Evolutionary conservation across 2,888 invertebrate genomes (phyloP).

Genomic region (Aspidiotus rigidus): DNA sequence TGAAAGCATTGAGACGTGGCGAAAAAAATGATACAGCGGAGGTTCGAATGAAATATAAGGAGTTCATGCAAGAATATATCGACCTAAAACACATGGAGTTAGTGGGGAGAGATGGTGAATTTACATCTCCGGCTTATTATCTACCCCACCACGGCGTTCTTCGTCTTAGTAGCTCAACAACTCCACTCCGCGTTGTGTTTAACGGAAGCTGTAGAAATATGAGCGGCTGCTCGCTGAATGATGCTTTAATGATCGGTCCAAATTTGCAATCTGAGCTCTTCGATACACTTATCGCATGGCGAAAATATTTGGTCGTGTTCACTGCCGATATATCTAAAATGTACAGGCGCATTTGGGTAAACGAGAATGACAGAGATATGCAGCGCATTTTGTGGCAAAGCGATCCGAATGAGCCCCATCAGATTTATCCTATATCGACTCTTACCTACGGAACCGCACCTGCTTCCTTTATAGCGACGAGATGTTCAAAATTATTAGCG

Average conservation of each 20-base stretch:
- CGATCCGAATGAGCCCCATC: slow-evolving; percentile 17
- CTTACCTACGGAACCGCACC: slow-evolving; percentile 42
- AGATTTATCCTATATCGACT: slow-evolving; percentile 38
- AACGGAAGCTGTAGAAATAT: slow-evolving; percentile 36
- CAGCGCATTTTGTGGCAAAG: slow-evolving; percentile 42
- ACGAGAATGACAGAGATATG: slow-evolving; percentile 38
- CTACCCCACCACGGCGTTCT: slow-evolving; percentile 38
- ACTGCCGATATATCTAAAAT: slow-evolving; percentile 42
- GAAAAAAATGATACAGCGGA: not conserved
- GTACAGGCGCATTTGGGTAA: slow-evolving; percentile 40
- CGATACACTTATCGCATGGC: slow-evolving; percentile 39
- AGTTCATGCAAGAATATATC: slow-evolving; percentile 36
- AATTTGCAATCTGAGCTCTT: slow-evolving; percentile 40
- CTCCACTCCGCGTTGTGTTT: slow-evolving; percentile 38
- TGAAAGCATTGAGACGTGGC: not conserved
- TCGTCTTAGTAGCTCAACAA: slow-evolving; percentile 35
- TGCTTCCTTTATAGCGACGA: slow-evolving; percentile 39
- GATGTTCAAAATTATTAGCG: slow-evolving; percentile 39
- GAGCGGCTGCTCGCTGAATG: slow-evolving; percentile 41
- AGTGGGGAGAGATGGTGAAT: slow-evolving; percentile 8
- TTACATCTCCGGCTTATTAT: slow-evolving; percentile 28
- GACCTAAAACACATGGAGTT: slow-evolving; percentile 37
- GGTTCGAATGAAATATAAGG: slow-evolving; percentile 24
- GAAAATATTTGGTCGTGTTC: slow-evolving; percentile 39
- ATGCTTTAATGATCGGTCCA: slow-evolving; percentile 40